Base-by-base conservation (phyloP, 2,113 vertebrate genomes). In the Tinamus guttatus region DNA sequence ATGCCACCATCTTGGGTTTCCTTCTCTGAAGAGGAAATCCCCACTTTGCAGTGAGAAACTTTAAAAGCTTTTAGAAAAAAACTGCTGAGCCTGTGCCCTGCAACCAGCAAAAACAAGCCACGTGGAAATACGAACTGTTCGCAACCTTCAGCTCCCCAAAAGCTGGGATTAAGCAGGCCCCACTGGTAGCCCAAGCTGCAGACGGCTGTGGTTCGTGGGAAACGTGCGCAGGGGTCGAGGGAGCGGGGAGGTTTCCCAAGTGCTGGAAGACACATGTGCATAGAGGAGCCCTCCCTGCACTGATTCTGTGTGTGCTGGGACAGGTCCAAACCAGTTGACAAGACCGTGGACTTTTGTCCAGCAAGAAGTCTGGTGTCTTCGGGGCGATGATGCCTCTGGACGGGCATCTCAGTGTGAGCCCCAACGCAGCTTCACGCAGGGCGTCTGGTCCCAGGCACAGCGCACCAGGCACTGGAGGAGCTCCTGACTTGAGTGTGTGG, bases 1-100 rank as follows among this genome's bases (percentile, higher is more conserved):
- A 59, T 81, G 63, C 67, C 78, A 92, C 88, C 90, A 69, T 81
- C 70, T 77, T 87, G 87, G n/a, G 93, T 81, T 90, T 92, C 56
- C 60, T 56, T 91, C 45, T 73, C 67, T 65, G 77, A 87, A 51
- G 64, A 95, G 70, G 74, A 82, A 85, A 89, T 94, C 70, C 58
- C 58, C 43, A 68, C 30, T 70, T 77, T 19, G 82, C 62, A 86
- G 64, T 34, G 38, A 8, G 5, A 54, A 95, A 90, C 68, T 85
- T 90, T 93, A 93, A 90, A 89, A 95, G 54, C 43, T 87, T 87
- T 90, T 58, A 32, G 87, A 58, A 76, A 83, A 64, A 58, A 93
- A 77, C 54, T 71, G 27, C 79, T 71, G 69, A 47, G 68, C n/a
- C 40, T 60, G 56, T 11, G 2, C 84, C 63, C 28, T 68, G 34